Conservation (phyloP, 2,113 vertebrate species). For the Solea senegalensis region DNA sequence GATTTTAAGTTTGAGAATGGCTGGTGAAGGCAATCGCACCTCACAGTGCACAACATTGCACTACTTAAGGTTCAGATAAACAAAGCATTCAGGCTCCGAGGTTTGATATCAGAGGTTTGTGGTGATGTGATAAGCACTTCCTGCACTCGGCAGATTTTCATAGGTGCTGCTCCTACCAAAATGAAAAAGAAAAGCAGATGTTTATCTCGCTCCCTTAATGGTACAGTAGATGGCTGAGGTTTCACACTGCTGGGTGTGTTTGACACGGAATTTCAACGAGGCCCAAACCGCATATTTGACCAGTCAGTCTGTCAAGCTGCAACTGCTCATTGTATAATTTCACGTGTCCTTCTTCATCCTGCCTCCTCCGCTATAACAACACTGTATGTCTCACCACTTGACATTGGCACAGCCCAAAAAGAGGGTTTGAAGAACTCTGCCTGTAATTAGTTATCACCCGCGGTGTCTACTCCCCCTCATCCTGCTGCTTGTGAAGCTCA, state of each 20-base stretch:
- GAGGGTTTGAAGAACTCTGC: constrained; percentile 14
- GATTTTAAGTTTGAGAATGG: too few species aligned
- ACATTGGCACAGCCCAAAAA: constrained; percentile 34
- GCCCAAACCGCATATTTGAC: constrained; percentile 35
- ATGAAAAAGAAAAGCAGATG: neutral
- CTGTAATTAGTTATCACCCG: constrained; percentile 51
- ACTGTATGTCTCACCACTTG: constrained; percentile 50
- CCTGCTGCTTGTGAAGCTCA: constrained; percentile 8
- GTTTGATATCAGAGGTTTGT: neutral
- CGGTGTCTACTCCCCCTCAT: constrained; percentile 29
- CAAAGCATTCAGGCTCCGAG: constrained; percentile 3
- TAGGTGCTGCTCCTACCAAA: neutral
- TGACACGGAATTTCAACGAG: neutral
- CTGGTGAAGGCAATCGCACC: neutral
- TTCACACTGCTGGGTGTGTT: constrained; percentile 14
- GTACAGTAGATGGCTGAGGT: neutral
- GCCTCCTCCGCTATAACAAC: constrained; percentile 21
- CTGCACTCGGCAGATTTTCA: neutral
- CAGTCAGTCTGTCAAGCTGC: constrained; percentile 26
- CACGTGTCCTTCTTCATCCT: constrained; percentile 23
- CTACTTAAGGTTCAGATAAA: neutral
- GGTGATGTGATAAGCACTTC: constrained; percentile 19
- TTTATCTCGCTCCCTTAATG: neutral
- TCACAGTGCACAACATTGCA: neutral
- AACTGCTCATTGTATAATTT: constrained; percentile 24